These are phyloP conservation scores for Megastigmus dorsalis DNA, from an alignment of 2,888 invertebrate genomes.

Conservation along the genomic window DNA sequence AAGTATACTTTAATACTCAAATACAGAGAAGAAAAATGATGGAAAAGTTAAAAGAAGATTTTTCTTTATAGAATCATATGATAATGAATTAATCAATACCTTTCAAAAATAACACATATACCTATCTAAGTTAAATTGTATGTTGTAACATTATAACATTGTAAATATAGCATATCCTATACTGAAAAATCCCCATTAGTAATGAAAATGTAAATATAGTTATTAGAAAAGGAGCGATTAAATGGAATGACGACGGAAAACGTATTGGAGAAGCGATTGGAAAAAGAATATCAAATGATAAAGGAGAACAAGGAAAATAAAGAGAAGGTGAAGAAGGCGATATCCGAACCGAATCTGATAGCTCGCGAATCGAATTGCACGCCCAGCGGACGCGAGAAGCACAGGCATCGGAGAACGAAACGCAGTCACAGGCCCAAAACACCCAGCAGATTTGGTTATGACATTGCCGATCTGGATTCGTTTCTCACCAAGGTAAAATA, in stretches of 20 bases:
- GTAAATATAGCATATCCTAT: no score
- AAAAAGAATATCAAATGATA: slow-evolving; percentile 13
- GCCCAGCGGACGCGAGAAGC: slow-evolving; percentile 59
- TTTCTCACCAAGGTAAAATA: slow-evolving; percentile 84
- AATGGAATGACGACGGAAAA: neutral
- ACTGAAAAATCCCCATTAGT: no score
- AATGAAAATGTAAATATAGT: no score
- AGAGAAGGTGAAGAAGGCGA: slow-evolving; percentile 74
- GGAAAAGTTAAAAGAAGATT: no score
- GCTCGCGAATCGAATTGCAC: slow-evolving; percentile 74
- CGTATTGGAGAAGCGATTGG: slow-evolving; percentile 10
- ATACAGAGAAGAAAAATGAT: no score
- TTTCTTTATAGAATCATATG: no score
- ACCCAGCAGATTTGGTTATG: slow-evolving; percentile 81
- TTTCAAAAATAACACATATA: neutral
- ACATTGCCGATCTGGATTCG: slow-evolving; percentile 86
- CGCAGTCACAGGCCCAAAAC: slow-evolving; percentile 65
- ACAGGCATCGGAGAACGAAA: slow-evolving; percentile 64
- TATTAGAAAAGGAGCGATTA: slow-evolving; percentile 15
- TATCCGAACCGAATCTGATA: slow-evolving; percentile 76
- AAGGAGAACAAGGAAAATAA: slow-evolving; percentile 58
- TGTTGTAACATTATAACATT: no score
- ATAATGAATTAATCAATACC: no score
- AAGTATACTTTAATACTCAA: no score
- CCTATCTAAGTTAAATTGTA: neutral